Conservation (phyloP, 2,888 invertebrate genomes). For the Andrena chrysosceles region DNA sequence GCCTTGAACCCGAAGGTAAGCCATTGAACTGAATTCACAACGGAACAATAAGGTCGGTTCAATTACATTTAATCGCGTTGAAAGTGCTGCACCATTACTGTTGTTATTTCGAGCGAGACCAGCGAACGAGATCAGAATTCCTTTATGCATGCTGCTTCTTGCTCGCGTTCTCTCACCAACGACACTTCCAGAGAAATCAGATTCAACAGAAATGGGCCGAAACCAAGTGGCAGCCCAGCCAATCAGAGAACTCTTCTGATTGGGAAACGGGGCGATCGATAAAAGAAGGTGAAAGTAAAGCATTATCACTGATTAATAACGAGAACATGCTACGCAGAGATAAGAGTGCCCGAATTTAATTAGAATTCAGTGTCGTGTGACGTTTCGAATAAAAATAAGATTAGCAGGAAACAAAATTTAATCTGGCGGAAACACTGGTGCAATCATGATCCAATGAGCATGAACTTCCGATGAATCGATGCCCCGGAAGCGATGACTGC, state of each 20-base stretch:
- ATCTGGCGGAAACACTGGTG: not conserved
- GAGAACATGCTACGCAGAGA: not conserved
- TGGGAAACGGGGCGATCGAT: not conserved
- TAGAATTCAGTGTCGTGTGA: not conserved
- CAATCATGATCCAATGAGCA: not conserved
- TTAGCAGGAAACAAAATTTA: not conserved
- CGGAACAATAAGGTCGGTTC: conserved; percentile 52
- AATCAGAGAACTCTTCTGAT: not conserved
- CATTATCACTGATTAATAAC: conserved; percentile 7
- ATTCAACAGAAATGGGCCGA: not conserved
- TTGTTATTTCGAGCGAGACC: conserved; percentile 34
- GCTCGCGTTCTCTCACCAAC: not conserved
- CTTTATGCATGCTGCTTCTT: conserved; percentile 1
- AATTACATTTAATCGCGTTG: conserved; percentile 55
- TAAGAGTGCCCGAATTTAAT: not conserved
- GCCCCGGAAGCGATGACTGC: not conserved
- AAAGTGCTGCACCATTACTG: conserved; percentile 44
- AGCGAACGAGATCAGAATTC: conserved; percentile 24
- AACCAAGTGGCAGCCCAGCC: too few species aligned
- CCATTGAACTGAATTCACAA: conserved; percentile 42
- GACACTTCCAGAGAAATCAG: not conserved
- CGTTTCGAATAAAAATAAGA: not conserved
- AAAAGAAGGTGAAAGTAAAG: not conserved
- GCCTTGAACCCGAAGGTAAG: conserved; percentile 57
- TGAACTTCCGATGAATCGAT: not conserved